phyloP scores from a whole-genome alignment of 2,888 invertebrate species.

The Aspidiotus destructor region DNA sequence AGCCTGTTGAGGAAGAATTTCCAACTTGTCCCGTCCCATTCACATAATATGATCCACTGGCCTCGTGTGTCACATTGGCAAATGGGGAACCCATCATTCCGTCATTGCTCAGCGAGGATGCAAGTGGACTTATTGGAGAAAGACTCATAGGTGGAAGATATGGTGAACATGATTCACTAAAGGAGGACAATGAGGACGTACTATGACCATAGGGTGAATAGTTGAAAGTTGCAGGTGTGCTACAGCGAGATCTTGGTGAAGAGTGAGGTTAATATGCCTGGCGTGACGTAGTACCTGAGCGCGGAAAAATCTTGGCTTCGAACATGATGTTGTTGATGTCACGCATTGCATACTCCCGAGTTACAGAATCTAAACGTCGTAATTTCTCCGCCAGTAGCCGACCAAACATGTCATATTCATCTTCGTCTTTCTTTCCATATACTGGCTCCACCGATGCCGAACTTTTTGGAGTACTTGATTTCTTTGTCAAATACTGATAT shows the following conservation, averaged over 20 bases:
- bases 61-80: no score
- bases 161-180: no score
- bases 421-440: not conserved
- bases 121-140: no score
- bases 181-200: no score
- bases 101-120: no score
- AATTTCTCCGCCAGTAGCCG: constrained; percentile 12
- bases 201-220: no score
- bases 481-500: constrained; percentile 4
- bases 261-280: not conserved
- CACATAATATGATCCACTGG: no score
- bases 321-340: constrained; percentile 17
- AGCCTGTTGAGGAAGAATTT: no score
- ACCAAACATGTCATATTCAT: constrained; percentile 16
- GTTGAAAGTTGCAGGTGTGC: not conserved
- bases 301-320: constrained; percentile 6
- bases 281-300: not conserved
- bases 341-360: constrained; percentile 11
- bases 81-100: no score
- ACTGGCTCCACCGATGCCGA: not conserved
- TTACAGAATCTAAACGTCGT: constrained; percentile 3
- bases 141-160: no score
- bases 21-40: no score
- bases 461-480: not conserved
- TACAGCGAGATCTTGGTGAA: not conserved